Percentiles rank a stretch among this genome's conserved stretches.
phyloP scores from a whole-genome alignment of 2,113 vertebrate species.

The Todiramphus chloris region DNA sequence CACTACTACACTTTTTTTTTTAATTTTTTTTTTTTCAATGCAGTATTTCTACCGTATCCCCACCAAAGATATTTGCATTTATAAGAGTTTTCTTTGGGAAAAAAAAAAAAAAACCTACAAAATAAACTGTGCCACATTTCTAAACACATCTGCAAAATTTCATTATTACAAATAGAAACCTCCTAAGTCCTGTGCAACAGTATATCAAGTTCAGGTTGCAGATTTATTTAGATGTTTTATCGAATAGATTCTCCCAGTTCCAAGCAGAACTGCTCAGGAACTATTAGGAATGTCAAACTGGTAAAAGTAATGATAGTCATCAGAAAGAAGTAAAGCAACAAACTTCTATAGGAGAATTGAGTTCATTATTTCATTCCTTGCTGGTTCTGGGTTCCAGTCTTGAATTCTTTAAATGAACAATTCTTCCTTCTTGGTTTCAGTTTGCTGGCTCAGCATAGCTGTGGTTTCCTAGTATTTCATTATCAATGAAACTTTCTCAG shows the following conservation, averaged over 20 bases:
- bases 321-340: neutral
- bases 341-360: neutral
- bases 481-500: neutral
- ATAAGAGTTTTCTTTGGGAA: neutral
- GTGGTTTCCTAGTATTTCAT: neutral
- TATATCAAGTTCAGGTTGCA: neutral
- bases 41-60: neutral
- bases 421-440: neutral
- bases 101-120: neutral
- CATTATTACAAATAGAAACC: neutral
- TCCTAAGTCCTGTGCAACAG: neutral
- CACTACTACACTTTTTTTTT: neutral
- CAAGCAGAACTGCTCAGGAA: neutral
- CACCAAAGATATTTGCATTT: neutral
- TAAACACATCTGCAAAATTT: neutral
- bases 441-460: neutral
- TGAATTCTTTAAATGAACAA: neutral
- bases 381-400: neutral
- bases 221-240: neutral
- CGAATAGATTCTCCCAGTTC: neutral
- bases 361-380: neutral
- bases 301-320: neutral
- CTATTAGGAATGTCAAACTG: neutral
- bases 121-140: neutral
- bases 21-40: neutral